Evolutionary conservation across 37 sponge, comb jelly and placozoan genomes (phyloP), one percentile per base, ranked within the genome.

Genomic region (Dysidea cf. avara): DNA sequence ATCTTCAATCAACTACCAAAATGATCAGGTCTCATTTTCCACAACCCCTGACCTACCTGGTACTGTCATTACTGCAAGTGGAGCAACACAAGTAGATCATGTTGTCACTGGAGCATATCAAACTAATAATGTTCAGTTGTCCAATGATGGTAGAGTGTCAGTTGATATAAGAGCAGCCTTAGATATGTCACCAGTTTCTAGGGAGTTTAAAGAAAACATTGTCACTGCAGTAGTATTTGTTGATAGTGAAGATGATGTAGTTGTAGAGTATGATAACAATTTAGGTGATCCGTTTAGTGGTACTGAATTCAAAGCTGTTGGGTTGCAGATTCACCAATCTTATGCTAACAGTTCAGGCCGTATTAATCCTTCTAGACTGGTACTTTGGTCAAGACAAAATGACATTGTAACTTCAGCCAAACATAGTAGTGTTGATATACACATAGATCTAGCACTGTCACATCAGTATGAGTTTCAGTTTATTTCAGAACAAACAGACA

Each of bases 201-300:
- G 46, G 46, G 72, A 24, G 2, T 36, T 88, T 13, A 36, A 71
- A 31, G 20, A 7, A 2, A 61, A 81, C 43, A 49, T 77, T 11
- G 74, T 92, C 29, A 84, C 89, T 35, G 70, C 86, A 17, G 65
- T 87, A 16, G 68, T 84, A 0, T 84, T 87, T 21, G 38, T 74
- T 29, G 73, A 81, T 31, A 75, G 66, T 21, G 53, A 28, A 25
- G 46, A 74, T 35, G 46, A 29, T 6, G 35, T 61, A 18, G 56
- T 71, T 2, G 79, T 75, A 7, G 40, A 63, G 9, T 77, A 72
- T 66, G 89, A 88, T 33, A 65, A 46, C 6, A 69, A 71, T 2
- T 18, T 53, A 26, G 34, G 2, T 16, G 50, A 75, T 14, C 16
- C 32, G 2, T 28, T 37, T 0, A 48, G 28, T 43, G 62, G 56